Conservation (phyloP, 2,113 vertebrate genomes). For the Eupsittula cactorum region DNA sequence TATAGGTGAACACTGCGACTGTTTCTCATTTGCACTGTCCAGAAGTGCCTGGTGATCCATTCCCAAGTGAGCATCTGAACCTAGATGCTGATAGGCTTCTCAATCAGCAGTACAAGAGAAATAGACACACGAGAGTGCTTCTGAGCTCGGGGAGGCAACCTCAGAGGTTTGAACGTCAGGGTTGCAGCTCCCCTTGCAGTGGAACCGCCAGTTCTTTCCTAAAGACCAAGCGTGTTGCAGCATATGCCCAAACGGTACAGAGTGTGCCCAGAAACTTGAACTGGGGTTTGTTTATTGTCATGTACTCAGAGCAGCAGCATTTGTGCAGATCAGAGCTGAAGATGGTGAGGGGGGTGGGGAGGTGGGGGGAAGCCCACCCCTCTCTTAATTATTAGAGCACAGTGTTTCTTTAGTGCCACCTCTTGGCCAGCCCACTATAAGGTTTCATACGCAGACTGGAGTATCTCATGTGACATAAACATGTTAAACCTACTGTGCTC, state of each 20-base stretch:
- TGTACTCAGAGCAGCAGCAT: constrained; percentile 15
- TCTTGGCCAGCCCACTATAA: constrained; percentile 36
- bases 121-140: neutral
- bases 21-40: neutral
- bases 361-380: neutral
- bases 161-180: neutral
- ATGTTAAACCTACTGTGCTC: neutral
- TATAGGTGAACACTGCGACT: fast-evolving
- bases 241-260: constrained; percentile 34
- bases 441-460: neutral
- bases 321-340: neutral
- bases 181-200: neutral
- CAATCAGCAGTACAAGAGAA: neutral
- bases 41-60: neutral
- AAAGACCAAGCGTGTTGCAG: neutral
- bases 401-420: constrained; percentile 45
- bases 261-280: neutral
- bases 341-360: neutral
- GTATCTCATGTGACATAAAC: neutral
- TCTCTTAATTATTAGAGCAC: constrained; percentile 2
- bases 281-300: neutral
- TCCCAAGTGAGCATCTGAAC: neutral
- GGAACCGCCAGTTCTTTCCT: neutral
- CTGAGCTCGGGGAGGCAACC: neutral
- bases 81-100: neutral